A percentile compares a stretch with the other conserved stretches of the same genome.
phyloP scores from a whole-genome alignment of 2,888 invertebrate species.

The Axea sp. region DNA sequence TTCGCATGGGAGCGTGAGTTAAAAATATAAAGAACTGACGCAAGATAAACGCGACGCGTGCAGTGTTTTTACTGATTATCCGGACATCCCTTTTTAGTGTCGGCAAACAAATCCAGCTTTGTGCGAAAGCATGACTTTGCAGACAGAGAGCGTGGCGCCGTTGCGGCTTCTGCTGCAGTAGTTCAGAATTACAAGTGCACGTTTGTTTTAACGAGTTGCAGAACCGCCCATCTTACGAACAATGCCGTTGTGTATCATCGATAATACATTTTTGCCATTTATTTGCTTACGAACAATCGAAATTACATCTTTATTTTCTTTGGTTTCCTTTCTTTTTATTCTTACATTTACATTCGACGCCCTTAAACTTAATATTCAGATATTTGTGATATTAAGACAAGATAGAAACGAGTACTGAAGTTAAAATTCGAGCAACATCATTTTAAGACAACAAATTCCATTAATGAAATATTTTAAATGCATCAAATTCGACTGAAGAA shows the following conservation, averaged over 20 bases:
- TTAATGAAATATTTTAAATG: too few species aligned
- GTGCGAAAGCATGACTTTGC: constrained; percentile 26
- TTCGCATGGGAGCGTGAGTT: constrained; percentile 47
- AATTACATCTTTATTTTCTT: too few species aligned
- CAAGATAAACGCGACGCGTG: constrained; percentile 69
- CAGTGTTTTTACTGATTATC: constrained; percentile 71
- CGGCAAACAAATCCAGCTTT: constrained; percentile 69
- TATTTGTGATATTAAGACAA: too few species aligned
- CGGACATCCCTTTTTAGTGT: constrained; percentile 68
- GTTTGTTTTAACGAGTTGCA: constrained; percentile 41
- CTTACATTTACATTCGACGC: too few species aligned
- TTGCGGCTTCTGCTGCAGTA: constrained; percentile 11
- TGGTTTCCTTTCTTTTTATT: too few species aligned
- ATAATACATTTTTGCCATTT: neutral
- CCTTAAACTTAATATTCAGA: too few species aligned
- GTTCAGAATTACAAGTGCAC: constrained; percentile 12
- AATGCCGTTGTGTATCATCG: neutral
- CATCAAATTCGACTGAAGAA: too few species aligned
- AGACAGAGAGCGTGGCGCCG: constrained; percentile 35
- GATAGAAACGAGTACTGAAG: too few species aligned
- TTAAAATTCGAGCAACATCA: too few species aligned
- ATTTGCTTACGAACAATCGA: too few species aligned
- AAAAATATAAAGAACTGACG: constrained; percentile 62
- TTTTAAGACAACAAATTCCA: too few species aligned
- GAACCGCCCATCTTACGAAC: constrained; percentile 33